These are phyloP conservation scores for Tokudaia muenninki DNA, from an alignment of 2,797 vertebrate genomes.

Conservation along the genomic window DNA sequence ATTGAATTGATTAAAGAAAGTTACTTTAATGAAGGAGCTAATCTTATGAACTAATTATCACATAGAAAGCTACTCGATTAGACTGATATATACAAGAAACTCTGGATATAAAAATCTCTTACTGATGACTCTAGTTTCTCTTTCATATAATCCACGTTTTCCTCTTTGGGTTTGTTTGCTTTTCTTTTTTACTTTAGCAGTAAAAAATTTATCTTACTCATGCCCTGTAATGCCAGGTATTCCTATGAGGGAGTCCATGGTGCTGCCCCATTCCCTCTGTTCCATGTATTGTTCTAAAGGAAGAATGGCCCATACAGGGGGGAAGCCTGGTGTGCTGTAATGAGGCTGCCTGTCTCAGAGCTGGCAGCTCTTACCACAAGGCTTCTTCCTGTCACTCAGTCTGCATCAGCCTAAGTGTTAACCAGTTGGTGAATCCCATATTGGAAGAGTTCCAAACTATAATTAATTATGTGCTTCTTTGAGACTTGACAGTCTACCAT, in stretches of 20 bases:
- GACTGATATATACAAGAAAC: no score
- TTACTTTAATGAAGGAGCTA: conserved; percentile 3
- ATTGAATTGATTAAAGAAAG: not conserved
- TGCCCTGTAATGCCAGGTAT: not conserved
- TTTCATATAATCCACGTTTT: not conserved
- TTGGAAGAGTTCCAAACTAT: conserved; percentile 69
- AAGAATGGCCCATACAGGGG: not conserved
- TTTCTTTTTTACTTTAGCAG: not conserved
- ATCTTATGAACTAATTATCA: not conserved
- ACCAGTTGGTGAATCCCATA: conserved; percentile 54
- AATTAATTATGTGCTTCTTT: conserved; percentile 63
- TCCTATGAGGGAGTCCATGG: not conserved
- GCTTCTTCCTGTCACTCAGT: not conserved
- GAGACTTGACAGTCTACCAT: not conserved
- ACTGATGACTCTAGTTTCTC: not conserved
- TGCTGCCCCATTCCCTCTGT: not conserved
- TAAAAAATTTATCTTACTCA: not conserved
- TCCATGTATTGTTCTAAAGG: not conserved
- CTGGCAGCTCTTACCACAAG: not conserved
- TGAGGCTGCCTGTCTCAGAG: not conserved
- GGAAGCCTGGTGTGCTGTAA: not conserved
- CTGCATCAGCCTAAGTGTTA: conserved; percentile 31
- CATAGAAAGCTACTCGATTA: not conserved
- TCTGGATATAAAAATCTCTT: not conserved
- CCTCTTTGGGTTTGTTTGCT: not conserved